Evolutionary conservation across 2,888 invertebrate genomes (phyloP), one percentile per base, ranked within the genome.

Genomic region (Alentia gelatinosa): DNA sequence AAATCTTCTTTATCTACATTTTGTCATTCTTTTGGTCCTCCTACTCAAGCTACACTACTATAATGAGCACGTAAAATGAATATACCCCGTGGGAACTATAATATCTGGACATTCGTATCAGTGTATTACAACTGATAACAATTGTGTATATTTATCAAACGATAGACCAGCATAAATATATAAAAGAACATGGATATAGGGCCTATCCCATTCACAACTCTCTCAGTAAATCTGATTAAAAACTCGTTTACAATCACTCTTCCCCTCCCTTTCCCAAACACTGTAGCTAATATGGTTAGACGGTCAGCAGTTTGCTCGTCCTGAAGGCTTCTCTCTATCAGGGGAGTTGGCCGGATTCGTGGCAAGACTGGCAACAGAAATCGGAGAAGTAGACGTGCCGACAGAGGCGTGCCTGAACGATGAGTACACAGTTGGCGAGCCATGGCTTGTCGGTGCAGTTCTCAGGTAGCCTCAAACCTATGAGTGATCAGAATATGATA

Each of bases 341-440:
- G 1, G 90, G 84, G 12, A 91, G 63, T 5, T 68, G 91, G 50
- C 98, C 98, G 0, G 98, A 98, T 95, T 98, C 97, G 92, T 98
- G 98, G 96, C 99, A 99, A 0, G 98, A 98, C 96, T 97, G 97
- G 96, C 99, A 99, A 96, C 99, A 99, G 97, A 98, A 98, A 92
- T 97, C 97, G 96, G 97, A 97, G 93, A 98, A 98, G 94, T 96
- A 96, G 93, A 97, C 97, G 96, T 99, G 98, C n/a, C 94, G 94
- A 96, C 99, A 99, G 96, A 98, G 98, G 91, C 97, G 97, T 91
- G 97, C 98, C 94, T 97, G 97, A 1, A 99, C 98, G 94, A 99
- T 99, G 91, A 99, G 97, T 75, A 97, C 97, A 96, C 99, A 99
- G 95, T 98, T 98, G 90, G 99, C 98, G 96, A 98, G 98, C 97